phyloP scores from a whole-genome alignment of 2,113 vertebrate species.

The Semnornis frantzii region DNA sequence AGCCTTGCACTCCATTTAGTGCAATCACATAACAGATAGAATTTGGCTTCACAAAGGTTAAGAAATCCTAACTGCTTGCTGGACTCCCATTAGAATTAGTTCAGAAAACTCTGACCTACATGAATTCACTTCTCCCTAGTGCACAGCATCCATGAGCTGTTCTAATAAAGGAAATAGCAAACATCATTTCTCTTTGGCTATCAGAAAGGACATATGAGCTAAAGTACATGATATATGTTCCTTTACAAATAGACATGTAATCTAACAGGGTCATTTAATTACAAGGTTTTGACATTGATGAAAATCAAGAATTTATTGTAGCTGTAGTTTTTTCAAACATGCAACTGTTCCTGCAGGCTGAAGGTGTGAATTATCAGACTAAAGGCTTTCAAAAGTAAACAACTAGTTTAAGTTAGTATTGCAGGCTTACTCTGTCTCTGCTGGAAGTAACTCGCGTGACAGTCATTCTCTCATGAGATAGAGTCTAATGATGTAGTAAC shows the following conservation, averaged over 20 bases:
- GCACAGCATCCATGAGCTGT: neutral
- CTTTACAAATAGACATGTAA: neutral
- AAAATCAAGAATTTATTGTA: neutral
- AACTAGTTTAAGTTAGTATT: neutral
- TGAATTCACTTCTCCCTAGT: neutral
- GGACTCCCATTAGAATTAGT: neutral
- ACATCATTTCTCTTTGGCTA: neutral
- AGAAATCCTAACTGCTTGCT: neutral
- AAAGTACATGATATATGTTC: neutral
- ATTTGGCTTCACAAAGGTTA: neutral
- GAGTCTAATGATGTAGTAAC: neutral
- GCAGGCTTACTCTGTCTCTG: neutral
- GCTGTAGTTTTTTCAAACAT: neutral
- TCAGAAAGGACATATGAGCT: neutral
- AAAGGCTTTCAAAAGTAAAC: neutral
- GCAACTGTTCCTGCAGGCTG: neutral
- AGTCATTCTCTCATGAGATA: neutral
- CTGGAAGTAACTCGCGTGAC: neutral
- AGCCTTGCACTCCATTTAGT: neutral
- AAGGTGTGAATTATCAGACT: neutral
- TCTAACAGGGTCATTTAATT: neutral
- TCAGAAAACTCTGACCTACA: neutral
- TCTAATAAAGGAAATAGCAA: neutral
- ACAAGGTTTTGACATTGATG: fast-evolving
- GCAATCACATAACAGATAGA: neutral